phyloP scores from a whole-genome alignment of 2,797 vertebrate genomes.

The Graptemys geographica region DNA sequence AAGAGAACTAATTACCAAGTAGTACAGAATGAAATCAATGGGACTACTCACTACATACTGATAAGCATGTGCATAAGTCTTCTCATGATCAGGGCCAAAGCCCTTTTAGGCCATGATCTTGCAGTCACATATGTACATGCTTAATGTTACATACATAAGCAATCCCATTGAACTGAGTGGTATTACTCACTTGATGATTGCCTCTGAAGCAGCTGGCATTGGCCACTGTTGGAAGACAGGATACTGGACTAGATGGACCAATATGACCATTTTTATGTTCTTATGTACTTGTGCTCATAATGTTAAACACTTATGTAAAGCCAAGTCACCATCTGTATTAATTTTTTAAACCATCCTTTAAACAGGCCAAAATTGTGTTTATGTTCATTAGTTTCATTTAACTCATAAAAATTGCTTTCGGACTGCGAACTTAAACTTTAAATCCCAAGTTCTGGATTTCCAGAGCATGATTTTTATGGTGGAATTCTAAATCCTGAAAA shows the following conservation, averaged over 20 bases:
- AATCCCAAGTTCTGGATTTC: constrained; percentile 35
- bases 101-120: not conserved
- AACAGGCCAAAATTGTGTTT: constrained; percentile 10
- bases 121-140: not conserved
- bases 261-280: not conserved
- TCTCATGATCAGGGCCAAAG: not conserved
- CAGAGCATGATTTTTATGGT: not conserved
- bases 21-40: not conserved
- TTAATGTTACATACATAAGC: not conserved
- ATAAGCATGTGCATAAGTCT: not conserved
- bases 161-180: not conserved
- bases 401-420: constrained; percentile 38
- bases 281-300: not conserved
- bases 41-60: not conserved
- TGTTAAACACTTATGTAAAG: not conserved
- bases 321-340: not conserved
- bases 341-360: not conserved
- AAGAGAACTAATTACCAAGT: too few species aligned
- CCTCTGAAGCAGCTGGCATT: not conserved
- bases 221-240: not conserved
- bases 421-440: constrained; percentile 52
- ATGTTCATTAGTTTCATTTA: not conserved
- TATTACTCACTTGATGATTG: not conserved
- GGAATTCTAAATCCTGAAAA: not conserved
- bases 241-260: too few species aligned